Evolutionary conservation across 2,113 vertebrate genomes (phyloP).

Genomic region (Smithornis capensis): DNA sequence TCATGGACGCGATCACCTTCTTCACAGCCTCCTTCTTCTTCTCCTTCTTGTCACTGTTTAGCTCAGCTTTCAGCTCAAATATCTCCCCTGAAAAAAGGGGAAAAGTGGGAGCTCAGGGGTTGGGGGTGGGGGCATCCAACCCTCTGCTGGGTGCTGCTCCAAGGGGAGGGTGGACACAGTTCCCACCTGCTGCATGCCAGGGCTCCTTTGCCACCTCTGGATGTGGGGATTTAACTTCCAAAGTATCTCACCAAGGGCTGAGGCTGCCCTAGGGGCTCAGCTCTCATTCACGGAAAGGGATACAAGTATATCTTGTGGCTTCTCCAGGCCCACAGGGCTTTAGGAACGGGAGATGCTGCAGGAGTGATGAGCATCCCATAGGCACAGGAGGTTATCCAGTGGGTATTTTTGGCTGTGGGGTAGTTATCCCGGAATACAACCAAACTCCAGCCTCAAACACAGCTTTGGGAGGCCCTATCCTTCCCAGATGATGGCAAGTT

Average conservation of each 20-base stretch:
- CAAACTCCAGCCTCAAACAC: not conserved
- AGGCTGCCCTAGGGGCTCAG: not conserved
- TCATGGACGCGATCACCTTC: conserved; percentile 99
- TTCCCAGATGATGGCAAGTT: not conserved
- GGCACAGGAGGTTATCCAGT: not conserved
- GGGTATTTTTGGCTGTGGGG: not conserved
- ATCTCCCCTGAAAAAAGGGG: conserved; percentile 86
- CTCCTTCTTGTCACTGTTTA: conserved; percentile 99
- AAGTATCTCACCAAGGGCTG: fast-evolving
- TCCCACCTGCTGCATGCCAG: fast-evolving
- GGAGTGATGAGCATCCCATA: fast-evolving
- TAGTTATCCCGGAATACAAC: not conserved
- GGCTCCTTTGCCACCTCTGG: not conserved
- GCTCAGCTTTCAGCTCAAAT: conserved; percentile 96
- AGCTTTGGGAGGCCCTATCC: not conserved
- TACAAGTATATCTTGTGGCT: fast-evolving
- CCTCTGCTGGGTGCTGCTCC: not conserved
- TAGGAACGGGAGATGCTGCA: not conserved
- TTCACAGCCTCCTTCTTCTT: conserved; percentile 99
- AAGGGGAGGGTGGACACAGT: not conserved
- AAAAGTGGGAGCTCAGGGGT: not conserved
- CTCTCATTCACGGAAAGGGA: fast-evolving
- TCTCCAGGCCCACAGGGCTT: not conserved
- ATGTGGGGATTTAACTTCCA: not conserved
- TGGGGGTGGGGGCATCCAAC: too few relatives aligned